Percentiles rank a stretch among this genome's conserved stretches.
These are phyloP conservation scores for Solenopsis fugax DNA, from an alignment of 1,140 invertebrate genomes.

Conservation along the genomic window DNA sequence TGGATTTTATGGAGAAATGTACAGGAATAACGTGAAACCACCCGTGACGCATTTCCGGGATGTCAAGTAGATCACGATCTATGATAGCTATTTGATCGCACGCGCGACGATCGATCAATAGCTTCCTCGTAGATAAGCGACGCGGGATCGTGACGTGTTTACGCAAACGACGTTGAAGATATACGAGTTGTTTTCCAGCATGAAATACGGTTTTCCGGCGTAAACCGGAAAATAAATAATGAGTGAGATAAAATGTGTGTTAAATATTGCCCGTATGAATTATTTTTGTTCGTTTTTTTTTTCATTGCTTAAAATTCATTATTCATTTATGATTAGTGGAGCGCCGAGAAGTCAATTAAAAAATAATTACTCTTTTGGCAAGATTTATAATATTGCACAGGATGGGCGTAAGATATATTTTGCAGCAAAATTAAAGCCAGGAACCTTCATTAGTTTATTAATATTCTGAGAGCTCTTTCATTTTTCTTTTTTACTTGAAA, in stretches of 20 bases:
- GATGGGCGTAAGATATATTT: not conserved
- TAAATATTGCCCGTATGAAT: not conserved
- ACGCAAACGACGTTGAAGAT: constrained; percentile 18
- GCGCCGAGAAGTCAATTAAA: not conserved
- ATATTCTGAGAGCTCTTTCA: not conserved
- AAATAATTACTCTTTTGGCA: not conserved
- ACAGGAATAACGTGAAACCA: constrained; percentile 12
- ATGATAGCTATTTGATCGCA: not conserved
- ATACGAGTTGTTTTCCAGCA: not conserved
- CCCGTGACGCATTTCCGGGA: constrained; percentile 48
- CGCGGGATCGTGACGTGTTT: constrained; percentile 7
- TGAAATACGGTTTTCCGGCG: not conserved
- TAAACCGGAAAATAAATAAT: not conserved
- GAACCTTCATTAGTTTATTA: not conserved
- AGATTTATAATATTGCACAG: not conserved
- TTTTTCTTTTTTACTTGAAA: not conserved
- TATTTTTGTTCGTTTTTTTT: not conserved
- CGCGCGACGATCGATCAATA: constrained; percentile 19
- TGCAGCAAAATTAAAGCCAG: constrained; percentile 12
- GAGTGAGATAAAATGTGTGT: not conserved
- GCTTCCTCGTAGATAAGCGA: constrained; percentile 27
- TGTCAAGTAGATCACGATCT: constrained; percentile 29
- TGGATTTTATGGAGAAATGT: constrained; percentile 46
- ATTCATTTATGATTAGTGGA: too few species aligned
- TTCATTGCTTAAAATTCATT: not conserved